phyloP scores from a whole-genome alignment of 1,140 invertebrate species.

The Oryctes rhinoceros region DNA sequence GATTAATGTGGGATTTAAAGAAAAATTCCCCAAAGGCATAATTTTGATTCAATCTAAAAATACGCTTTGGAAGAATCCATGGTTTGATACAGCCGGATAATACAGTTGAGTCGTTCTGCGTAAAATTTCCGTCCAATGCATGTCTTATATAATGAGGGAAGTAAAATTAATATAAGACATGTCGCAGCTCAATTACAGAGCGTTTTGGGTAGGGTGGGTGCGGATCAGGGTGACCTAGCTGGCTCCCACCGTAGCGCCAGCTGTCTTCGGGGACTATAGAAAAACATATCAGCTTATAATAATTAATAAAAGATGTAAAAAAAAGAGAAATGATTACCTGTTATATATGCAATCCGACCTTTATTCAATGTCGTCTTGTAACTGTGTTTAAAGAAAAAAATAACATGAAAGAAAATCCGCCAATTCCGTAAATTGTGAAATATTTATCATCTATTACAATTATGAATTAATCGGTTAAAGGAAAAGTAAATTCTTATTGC shows the following conservation, averaged over 20 bases:
- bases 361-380: conserved; percentile 59
- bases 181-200: conserved; percentile 56
- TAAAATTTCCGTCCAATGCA: conserved; percentile 61
- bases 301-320: conserved; percentile 29
- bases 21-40: too few species aligned
- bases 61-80: too few species aligned
- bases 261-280: conserved; percentile 58
- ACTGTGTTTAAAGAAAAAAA: conserved; percentile 52
- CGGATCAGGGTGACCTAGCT: conserved; percentile 53
- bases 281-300: conserved; percentile 62
- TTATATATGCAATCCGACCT: conserved; percentile 62
- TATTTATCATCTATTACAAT: conserved; percentile 5
- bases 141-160: conserved; percentile 45
- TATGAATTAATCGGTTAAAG: not conserved
- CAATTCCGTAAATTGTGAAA: conserved; percentile 30
- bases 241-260: not conserved
- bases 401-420: conserved; percentile 37
- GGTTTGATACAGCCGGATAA: not conserved
- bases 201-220: conserved; percentile 58
- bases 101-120: conserved; percentile 56
- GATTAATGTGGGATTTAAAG: too few species aligned
- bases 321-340: conserved; percentile 53
- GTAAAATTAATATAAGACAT: conserved; percentile 46
- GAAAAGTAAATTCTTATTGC: conserved; percentile 3
- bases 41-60: too few species aligned